Evolutionary conservation across 2,888 invertebrate genomes (phyloP), one percentile per base, ranked within the genome.

Genomic region (Cotesia congregata): DNA sequence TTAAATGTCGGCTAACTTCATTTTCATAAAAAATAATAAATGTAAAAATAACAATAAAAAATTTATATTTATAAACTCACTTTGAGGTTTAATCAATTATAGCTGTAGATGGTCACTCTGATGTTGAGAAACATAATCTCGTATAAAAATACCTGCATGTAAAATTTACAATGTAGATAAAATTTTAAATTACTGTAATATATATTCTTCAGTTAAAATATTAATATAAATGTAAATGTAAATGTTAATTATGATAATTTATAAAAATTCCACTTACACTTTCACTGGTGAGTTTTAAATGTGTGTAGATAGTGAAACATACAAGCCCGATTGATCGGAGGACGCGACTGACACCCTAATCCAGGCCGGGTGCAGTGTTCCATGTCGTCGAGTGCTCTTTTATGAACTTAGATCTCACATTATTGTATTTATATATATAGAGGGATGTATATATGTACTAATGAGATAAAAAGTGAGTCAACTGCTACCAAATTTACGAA

Each of bases 361-460:
- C 84, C 84, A 83, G 84, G 85, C 84, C 85, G 84, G 84, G 84
- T 85, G 83, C 80, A 77, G 76, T 75, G 78, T 75, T 79, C 79
- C 76, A 78, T 78, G 74, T 78, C 78, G 77, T 68, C 72, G 9
- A 50, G 0, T 12, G 50, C 64, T 72, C 72, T 67, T 75, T 50
- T 64, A 72, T 59, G 9, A 64, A 62, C 60, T 20, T 60, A 40
- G 65, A 20, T 60, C 17, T 41, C 1, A 40, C 72, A 62, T 62
- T 30, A 30, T 30, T 3, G 30, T 30, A 30, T 30, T 30, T 30
- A 30, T 30, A 30, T 30, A 3, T 30, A 30, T 30, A 30, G 30
- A 30, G 30, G 30, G 3, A 30, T 30, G 30, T 30, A 30, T 30
- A 30, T 30, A 30, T 30, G 3, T 30, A 30, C 3, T 30, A 30